Evolutionary conservation across 1,140 invertebrate genomes (phyloP).

Genomic region (Leptinotarsa lineolata): DNA sequence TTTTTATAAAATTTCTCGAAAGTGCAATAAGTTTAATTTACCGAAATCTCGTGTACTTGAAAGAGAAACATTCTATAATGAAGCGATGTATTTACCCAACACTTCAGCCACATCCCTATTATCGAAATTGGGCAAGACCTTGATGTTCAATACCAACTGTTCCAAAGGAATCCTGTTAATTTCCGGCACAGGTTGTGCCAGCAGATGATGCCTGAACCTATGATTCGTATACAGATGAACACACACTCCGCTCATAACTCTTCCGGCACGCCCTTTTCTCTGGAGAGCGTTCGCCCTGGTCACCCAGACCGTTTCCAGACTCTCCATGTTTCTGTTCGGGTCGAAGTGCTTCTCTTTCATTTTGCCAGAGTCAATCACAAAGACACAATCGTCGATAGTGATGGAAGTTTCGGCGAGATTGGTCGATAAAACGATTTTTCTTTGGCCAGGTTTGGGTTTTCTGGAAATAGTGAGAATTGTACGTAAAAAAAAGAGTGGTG

Average conservation of each 20-base stretch:
- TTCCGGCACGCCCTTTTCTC: slow-evolving; percentile 83
- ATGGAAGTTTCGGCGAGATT: slow-evolving; percentile 95
- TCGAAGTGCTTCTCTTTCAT: slow-evolving; percentile 91
- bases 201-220: slow-evolving; percentile 67
- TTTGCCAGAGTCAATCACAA: slow-evolving; percentile 86
- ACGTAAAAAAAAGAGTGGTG: too few species aligned
- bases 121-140: slow-evolving; percentile 75
- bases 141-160: slow-evolving; percentile 85
- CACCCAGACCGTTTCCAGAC: slow-evolving; percentile 78
- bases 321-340: slow-evolving; percentile 83
- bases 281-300: slow-evolving; percentile 80
- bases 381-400: slow-evolving; percentile 92
- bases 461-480: slow-evolving; percentile 56
- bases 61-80: too few species aligned
- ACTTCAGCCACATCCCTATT: slow-evolving; percentile 69
- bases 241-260: slow-evolving; percentile 83
- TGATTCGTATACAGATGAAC: slow-evolving; percentile 80
- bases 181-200: slow-evolving; percentile 78
- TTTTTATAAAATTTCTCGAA: too few species aligned
- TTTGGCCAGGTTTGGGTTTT: slow-evolving; percentile 68
- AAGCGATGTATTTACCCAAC: slow-evolving; percentile 58
- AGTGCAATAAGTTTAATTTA: too few species aligned
- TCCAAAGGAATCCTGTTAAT: slow-evolving; percentile 84
- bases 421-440: slow-evolving; percentile 90
- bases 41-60: too few species aligned